phyloP scores from a whole-genome alignment of 2,888 invertebrate genomes.

The Pemphredon lugubris region DNA sequence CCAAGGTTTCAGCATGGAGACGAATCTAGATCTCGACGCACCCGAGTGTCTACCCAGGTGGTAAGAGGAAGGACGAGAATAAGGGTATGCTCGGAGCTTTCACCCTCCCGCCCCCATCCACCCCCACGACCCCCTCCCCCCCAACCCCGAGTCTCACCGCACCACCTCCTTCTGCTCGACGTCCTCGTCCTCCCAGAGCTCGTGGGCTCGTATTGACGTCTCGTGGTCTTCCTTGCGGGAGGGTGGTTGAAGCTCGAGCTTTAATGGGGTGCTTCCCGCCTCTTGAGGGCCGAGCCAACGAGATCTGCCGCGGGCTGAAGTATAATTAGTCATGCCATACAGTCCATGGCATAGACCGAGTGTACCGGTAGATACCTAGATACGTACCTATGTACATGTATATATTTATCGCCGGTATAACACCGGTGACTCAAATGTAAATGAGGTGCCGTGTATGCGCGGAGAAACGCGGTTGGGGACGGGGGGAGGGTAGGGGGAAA shows the following conservation, averaged over 20 bases:
- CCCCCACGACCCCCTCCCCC: conserved; percentile 5
- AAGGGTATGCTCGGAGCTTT: too few relatives aligned
- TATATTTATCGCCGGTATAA: conserved; percentile 22
- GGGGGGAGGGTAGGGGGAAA: too few relatives aligned
- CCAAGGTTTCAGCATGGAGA: too few relatives aligned
- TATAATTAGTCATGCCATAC: conserved; percentile 74
- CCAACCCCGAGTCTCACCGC: too few relatives aligned
- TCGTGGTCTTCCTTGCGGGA: conserved; percentile 55
- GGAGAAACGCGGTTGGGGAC: too few relatives aligned
- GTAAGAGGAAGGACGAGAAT: too few relatives aligned
- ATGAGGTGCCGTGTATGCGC: conserved; percentile 19
- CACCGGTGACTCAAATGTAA: conserved; percentile 35
- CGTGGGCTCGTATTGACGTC: conserved; percentile 57
- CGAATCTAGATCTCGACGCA: too few relatives aligned
- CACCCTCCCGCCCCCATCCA: background rate
- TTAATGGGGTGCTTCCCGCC: conserved; percentile 74
- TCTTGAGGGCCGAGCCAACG: conserved; percentile 65
- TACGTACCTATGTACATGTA: background rate
- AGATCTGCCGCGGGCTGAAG: conserved; percentile 71
- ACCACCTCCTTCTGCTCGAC: conserved; percentile 20
- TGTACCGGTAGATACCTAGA: conserved; percentile 42
- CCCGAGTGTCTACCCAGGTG: too few relatives aligned
- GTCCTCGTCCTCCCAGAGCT: conserved; percentile 29
- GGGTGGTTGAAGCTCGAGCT: conserved; percentile 64
- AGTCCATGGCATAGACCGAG: conserved; percentile 66